Percentiles rank a stretch among this genome's conserved stretches.
phyloP scores from a whole-genome alignment of 1,140 invertebrate genomes.

The Onthophagus taurus region DNA sequence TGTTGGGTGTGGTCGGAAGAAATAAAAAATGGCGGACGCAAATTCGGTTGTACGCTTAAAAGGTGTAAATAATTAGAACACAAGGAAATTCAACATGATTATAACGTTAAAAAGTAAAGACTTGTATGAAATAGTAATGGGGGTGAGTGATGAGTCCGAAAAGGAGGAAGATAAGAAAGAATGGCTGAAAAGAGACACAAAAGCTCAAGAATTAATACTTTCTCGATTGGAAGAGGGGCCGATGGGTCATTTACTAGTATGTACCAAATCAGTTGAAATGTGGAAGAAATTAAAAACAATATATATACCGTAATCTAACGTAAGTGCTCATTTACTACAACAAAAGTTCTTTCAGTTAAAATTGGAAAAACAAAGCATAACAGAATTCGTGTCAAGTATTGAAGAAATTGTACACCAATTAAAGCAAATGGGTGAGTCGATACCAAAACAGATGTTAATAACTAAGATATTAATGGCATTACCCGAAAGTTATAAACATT shows the following conservation, averaged over 20 bases:
- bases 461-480: constrained; percentile 31
- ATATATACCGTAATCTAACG: constrained; percentile 15
- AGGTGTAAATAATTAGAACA: too few relatives aligned
- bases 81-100: constrained; percentile 1
- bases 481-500: constrained; percentile 18
- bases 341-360: constrained; percentile 11
- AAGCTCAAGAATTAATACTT: constrained; percentile 11
- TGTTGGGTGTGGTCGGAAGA: too few relatives aligned
- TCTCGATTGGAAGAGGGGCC: constrained; percentile 8
- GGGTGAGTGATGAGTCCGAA: not conserved
- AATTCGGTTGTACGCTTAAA: too few relatives aligned
- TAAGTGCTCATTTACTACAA: constrained; percentile 13
- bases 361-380: not conserved
- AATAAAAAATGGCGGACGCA: too few relatives aligned
- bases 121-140: not conserved
- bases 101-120: not conserved
- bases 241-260: constrained; percentile 9
- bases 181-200: constrained; percentile 9
- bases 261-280: constrained; percentile 11
- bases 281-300: constrained; percentile 15
- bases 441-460: constrained; percentile 26
- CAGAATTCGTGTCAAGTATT: constrained; percentile 19
- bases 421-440: constrained; percentile 23
- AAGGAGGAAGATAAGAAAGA: constrained; percentile 3
- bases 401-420: constrained; percentile 24